Evolutionary conservation across 2,113 vertebrate genomes (phyloP), one percentile per base, ranked within the genome.

Genomic region (Symphodus melops): DNA sequence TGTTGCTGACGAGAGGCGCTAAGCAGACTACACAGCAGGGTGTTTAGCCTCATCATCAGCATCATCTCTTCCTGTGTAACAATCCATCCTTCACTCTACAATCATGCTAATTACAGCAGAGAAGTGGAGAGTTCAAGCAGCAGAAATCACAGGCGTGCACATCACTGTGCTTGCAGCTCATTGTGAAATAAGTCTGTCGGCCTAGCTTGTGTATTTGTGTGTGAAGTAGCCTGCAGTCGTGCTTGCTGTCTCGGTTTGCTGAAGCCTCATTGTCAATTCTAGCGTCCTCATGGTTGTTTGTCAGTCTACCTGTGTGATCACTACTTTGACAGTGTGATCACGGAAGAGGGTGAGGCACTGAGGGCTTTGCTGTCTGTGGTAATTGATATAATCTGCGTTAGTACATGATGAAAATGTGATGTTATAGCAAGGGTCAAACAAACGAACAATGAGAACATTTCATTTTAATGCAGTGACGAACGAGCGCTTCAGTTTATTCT

Each of bases 1-100:
- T 61, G 68, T 80, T 81, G 64, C 72, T 52, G 78, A 64, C 55
- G 54, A 79, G 80, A 60, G 89, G 75, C 62, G 71, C 84, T 86
- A 75, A 65, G 61, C 81, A 61, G 81, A 25, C 84, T 73, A 5
- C 68, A 67, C 73, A 20, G 75, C 19, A 4, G 80, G 81, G 79
- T 82, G 84, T 87, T 81, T 72, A 60, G 58, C 51, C 86, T 90
- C 89, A 91, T 90, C 89, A 91, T 91, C 91, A 85, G 28, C 28
- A 33, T 33, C 28, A 33, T 83, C 79, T 83, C 79, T 79, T 86
- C 86, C 83, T 77, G 75, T 73, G 68, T 62, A 68, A 85, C 71
- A 19, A 58, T 77, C 80, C 74, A 68, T 77, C 71, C 60, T 68
- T 85, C 14, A 9, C 74, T 79, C 80, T 90, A 79, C 73, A 91